Conservation (phyloP, 2,888 invertebrate species). For the Watsonalla cultraria region DNA sequence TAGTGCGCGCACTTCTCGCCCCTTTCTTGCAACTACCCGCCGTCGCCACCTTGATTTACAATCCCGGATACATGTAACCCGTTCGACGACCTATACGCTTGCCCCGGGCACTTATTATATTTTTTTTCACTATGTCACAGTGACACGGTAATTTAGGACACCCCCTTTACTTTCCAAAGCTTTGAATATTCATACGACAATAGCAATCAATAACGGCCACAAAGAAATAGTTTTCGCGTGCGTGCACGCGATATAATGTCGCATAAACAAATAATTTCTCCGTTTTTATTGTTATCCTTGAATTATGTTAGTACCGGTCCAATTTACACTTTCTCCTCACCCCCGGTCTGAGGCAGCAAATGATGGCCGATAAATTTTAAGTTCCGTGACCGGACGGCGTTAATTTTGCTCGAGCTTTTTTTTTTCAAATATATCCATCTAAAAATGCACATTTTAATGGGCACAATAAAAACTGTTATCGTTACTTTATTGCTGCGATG, state of each 20-base stretch:
- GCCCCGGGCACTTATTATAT: slow-evolving; percentile 49
- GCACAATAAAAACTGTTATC: slow-evolving; percentile 59
- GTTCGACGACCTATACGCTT: slow-evolving; percentile 60
- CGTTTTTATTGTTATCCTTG: slow-evolving; percentile 66
- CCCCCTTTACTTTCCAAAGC: slow-evolving; percentile 70
- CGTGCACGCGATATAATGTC: slow-evolving; percentile 74
- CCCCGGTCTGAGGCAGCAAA: slow-evolving; percentile 46
- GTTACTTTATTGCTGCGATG: slow-evolving; percentile 44
- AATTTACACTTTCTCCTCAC: slow-evolving; percentile 43
- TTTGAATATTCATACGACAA: slow-evolving; percentile 77
- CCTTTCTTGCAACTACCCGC: slow-evolving; percentile 75
- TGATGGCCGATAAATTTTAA: slow-evolving; percentile 58
- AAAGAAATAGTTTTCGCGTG: slow-evolving; percentile 77
- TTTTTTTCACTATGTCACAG: slow-evolving; percentile 72
- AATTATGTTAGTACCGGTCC: slow-evolving; percentile 51
- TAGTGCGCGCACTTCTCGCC: slow-evolving; percentile 71
- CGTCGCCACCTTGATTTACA: slow-evolving; percentile 72
- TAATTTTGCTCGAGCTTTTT: slow-evolving; percentile 56
- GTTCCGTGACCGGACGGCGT: slow-evolving; percentile 71
- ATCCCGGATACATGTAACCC: slow-evolving; percentile 68
- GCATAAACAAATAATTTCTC: slow-evolving; percentile 76
- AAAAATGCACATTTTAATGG: slow-evolving; percentile 72
- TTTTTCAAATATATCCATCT: slow-evolving; percentile 59
- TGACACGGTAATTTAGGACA: slow-evolving; percentile 77
- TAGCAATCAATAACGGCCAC: slow-evolving; percentile 75